A percentile compares a stretch with the other conserved stretches of the same genome.
These are phyloP conservation scores for Neocloeon triangulifer DNA, from an alignment of 1,140 invertebrate genomes.

Conservation along the genomic window DNA sequence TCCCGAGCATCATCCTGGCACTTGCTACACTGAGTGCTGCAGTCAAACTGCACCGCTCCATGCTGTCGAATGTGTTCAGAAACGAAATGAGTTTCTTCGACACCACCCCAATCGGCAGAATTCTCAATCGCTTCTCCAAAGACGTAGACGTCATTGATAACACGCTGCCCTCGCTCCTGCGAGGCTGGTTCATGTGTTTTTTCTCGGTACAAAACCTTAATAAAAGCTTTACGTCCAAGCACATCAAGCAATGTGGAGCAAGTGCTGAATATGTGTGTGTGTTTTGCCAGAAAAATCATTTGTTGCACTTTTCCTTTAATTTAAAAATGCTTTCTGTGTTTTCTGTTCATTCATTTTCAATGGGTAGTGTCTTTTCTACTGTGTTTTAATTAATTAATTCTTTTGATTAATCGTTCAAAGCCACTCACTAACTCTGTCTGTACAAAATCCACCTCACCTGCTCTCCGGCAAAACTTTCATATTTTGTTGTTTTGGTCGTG, in stretches of 20 bases:
- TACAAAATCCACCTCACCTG: slow-evolving; percentile 7
- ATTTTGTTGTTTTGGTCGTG: too few relatives aligned
- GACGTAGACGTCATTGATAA: slow-evolving; percentile 26
- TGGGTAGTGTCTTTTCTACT: too few relatives aligned
- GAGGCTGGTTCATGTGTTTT: slow-evolving; percentile 21
- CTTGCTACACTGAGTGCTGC: slow-evolving; percentile 13
- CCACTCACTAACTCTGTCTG: slow-evolving; percentile 10
- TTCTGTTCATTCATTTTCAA: too few relatives aligned
- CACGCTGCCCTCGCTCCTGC: slow-evolving; percentile 21
- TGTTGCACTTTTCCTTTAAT: slow-evolving; percentile 8
- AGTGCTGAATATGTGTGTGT: slow-evolving; percentile 6
- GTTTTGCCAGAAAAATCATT: slow-evolving; percentile 10
- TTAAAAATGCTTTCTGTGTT: slow-evolving; percentile 11
- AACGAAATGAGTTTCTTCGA: slow-evolving; percentile 34
- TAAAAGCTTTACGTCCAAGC: slow-evolving; percentile 10
- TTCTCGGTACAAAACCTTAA: slow-evolving; percentile 28
- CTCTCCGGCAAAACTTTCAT: too few relatives aligned
- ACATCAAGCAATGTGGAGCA: slow-evolving; percentile 6
- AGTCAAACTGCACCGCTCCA: slow-evolving; percentile 5
- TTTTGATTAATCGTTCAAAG: too few relatives aligned
- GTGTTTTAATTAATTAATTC: too few relatives aligned
- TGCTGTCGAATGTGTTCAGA: slow-evolving; percentile 16
- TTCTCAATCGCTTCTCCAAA: slow-evolving; percentile 33
- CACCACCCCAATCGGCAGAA: slow-evolving; percentile 29
- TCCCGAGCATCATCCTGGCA: slow-evolving; percentile 15